Evolutionary conservation across 2,113 vertebrate genomes (phyloP).

Genomic region (Elachura formosa): DNA sequence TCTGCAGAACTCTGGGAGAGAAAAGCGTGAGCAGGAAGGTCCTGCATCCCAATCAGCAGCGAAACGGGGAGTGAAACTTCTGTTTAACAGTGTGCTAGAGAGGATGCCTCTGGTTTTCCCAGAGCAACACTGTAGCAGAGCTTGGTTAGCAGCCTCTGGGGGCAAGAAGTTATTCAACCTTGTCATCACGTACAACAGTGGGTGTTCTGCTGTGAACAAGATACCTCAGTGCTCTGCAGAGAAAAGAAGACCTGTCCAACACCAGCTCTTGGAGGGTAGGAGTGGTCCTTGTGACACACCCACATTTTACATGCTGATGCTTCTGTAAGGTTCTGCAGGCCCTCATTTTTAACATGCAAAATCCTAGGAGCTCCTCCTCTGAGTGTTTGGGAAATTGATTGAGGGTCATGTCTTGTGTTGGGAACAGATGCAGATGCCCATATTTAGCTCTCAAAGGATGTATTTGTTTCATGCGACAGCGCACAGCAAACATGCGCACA

Average conservation of each 20-base stretch:
- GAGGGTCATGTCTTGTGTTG: background rate
- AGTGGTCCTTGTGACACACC: background rate
- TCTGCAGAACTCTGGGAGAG: background rate
- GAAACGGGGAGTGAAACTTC: background rate
- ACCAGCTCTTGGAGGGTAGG: background rate
- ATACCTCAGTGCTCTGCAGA: background rate
- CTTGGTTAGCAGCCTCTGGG: background rate
- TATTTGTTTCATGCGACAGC: background rate
- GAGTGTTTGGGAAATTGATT: background rate
- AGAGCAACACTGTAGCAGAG: background rate
- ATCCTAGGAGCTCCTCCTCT: background rate
- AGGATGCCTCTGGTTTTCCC: background rate
- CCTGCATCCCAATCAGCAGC: background rate
- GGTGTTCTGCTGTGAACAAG: background rate
- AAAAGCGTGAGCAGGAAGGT: background rate
- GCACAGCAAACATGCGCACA: too few relatives aligned
- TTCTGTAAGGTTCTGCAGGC: background rate
- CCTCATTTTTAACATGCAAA: background rate
- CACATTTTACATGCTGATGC: background rate
- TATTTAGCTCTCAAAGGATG: background rate
- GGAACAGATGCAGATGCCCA: background rate
- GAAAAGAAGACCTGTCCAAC: background rate
- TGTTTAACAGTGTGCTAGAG: background rate
- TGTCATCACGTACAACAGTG: background rate
- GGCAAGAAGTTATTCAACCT: background rate